These are phyloP conservation scores for Prochilodus magdalenae DNA, from an alignment of 2,113 vertebrate genomes.

Conservation along the genomic window DNA sequence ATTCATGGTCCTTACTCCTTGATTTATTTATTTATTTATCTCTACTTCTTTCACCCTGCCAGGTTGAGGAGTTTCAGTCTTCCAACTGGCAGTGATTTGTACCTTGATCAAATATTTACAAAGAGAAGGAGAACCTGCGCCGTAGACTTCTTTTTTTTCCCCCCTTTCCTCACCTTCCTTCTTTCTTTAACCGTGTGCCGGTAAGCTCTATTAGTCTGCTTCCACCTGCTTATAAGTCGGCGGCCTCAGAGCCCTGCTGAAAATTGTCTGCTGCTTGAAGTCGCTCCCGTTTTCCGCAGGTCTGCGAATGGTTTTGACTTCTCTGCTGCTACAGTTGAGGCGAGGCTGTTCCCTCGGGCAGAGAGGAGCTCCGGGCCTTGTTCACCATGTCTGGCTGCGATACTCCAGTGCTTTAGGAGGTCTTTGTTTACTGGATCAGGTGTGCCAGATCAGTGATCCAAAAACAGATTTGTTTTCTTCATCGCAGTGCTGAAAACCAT, in stretches of 20 bases:
- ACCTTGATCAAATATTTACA: constrained; percentile 66
- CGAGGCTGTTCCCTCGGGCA: background rate
- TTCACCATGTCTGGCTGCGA: background rate
- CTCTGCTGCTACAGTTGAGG: background rate
- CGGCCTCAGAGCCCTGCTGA: background rate
- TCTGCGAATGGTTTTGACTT: background rate
- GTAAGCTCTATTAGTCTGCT: constrained; percentile 1
- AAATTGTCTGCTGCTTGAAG: background rate
- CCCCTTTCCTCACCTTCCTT: constrained; percentile 23
- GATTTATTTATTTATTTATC: constrained; percentile 14
- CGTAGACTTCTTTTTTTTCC: background rate
- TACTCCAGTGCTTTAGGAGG: background rate
- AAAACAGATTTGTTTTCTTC: background rate
- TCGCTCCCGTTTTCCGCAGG: background rate
- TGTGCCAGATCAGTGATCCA: background rate
- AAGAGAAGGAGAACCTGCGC: constrained; percentile 45
- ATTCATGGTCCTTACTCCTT: constrained; percentile 34
- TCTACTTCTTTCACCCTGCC: constrained; percentile 19
- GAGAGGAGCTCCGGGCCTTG: no score
- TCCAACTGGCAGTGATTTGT: constrained; percentile 53
- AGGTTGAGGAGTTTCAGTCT: constrained; percentile 46
- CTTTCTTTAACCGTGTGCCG: background rate
- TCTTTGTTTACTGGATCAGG: background rate
- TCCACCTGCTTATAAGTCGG: constrained; percentile 2
- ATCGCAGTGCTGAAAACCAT: background rate